Evolutionary conservation across 2,797 vertebrate species (phyloP).

Genomic region (Pteropus rufus): DNA sequence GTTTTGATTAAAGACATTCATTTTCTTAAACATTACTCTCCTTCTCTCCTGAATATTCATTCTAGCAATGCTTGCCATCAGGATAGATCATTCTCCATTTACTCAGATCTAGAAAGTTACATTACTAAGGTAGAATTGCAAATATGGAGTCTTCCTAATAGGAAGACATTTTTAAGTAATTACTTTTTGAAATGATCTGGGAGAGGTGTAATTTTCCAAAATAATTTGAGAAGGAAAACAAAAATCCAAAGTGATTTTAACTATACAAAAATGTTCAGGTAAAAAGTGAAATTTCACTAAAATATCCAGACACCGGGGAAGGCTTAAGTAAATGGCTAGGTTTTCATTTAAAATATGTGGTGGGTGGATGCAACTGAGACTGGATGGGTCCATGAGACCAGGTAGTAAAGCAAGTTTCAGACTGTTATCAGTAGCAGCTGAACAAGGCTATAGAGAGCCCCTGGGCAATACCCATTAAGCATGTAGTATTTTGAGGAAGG

Average conservation of each 20-base stretch:
- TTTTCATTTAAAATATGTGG: background rate
- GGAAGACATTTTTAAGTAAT: conserved; percentile 29
- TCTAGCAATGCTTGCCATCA: background rate
- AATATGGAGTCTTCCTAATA: conserved; percentile 12
- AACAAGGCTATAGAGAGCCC: background rate
- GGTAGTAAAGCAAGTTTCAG: background rate
- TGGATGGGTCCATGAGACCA: background rate
- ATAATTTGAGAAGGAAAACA: conserved; percentile 44
- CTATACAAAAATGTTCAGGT: background rate
- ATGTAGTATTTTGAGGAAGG: background rate
- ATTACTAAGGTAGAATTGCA: background rate
- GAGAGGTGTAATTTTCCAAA: conserved; percentile 1
- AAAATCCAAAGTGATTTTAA: background rate
- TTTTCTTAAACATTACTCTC: conserved; percentile 34
- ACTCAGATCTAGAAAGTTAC: background rate
- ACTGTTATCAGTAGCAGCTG: background rate
- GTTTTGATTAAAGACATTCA: conserved; percentile 1
- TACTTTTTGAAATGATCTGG: background rate
- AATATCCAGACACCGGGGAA: background rate
- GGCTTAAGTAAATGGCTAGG: background rate
- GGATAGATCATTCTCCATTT: background rate
- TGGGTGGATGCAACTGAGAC: background rate
- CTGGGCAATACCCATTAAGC: background rate
- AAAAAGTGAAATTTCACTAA: background rate
- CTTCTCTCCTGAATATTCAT: background rate